Conservation (phyloP, 2,888 invertebrate genomes). For the Eupithecia pulchellata region DNA sequence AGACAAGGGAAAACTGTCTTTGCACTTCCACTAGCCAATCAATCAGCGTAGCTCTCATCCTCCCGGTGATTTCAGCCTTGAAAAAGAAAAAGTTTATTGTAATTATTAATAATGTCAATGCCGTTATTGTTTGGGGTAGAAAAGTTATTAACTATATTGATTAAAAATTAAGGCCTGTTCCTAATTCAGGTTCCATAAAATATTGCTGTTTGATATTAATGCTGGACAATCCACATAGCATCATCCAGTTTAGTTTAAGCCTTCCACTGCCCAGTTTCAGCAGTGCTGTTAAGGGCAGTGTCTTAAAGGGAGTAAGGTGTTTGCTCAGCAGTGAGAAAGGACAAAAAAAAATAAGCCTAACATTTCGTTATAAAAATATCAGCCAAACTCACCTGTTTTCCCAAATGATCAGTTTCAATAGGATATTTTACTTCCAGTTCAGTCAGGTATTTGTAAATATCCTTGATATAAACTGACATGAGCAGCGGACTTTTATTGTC, state of each 20-base stretch:
- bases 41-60: constrained; percentile 95
- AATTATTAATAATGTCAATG: not conserved
- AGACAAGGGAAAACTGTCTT: constrained; percentile 91
- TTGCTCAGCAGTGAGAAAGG: not conserved
- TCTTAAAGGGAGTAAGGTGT: not conserved
- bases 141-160: too few relatives aligned
- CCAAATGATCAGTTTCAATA: constrained; percentile 88
- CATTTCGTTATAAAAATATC: not conserved
- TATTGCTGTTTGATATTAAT: not conserved
- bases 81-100: constrained; percentile 13
- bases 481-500: constrained; percentile 91
- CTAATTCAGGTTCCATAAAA: not conserved
- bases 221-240: too few relatives aligned
- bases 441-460: constrained; percentile 94
- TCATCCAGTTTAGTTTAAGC: too few relatives aligned
- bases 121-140: not conserved
- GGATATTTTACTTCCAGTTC: constrained; percentile 89
- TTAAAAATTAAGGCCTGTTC: too few relatives aligned
- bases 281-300: too few relatives aligned
- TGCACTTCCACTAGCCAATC: constrained; percentile 98
- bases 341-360: not conserved
- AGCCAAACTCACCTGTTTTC: constrained; percentile 80
- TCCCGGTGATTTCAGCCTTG: constrained; percentile 87
- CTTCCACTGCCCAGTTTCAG: too few relatives aligned
- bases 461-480: constrained; percentile 93